A percentile compares a stretch with the other conserved stretches of the same genome.
phyloP scores from a whole-genome alignment of 1,140 invertebrate genomes.

The Oedothorax gibbosus region DNA sequence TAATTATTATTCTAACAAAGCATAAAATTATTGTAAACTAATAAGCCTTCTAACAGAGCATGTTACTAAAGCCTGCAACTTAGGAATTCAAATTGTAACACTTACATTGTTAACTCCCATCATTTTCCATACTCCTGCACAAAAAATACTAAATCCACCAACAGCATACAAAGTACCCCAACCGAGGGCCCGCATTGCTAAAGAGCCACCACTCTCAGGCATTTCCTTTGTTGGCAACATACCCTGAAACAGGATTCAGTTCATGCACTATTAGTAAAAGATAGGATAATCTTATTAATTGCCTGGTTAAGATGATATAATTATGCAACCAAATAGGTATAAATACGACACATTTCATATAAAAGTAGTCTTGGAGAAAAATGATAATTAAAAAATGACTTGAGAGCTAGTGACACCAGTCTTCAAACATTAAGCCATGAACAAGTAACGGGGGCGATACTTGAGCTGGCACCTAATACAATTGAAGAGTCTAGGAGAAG shows the following conservation, averaged over 20 bases:
- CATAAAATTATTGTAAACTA: no score
- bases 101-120: slow-evolving; percentile 81
- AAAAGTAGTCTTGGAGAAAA: no score
- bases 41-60: no score
- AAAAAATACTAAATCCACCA: slow-evolving; percentile 82
- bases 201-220: slow-evolving; percentile 79
- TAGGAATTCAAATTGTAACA: slow-evolving; percentile 4
- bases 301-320: not conserved
- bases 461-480: no score
- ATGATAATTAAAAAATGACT: no score
- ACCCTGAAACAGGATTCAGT: not conserved
- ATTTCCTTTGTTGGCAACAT: slow-evolving; percentile 73
- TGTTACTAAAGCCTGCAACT: no score
- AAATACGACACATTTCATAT: not conserved
- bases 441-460: no score
- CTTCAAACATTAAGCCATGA: no score
- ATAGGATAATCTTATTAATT: not conserved
- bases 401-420: no score
- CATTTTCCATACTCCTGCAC: slow-evolving; percentile 88
- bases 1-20: no score
- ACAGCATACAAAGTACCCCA: slow-evolving; percentile 90
- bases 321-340: not conserved
- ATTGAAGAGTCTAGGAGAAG: no score
- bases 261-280: not conserved
- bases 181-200: slow-evolving; percentile 85